Percentiles rank a stretch among this genome's conserved stretches.
phyloP scores from a whole-genome alignment of 2,113 vertebrate species.

The Plecturocebus donacophilus region DNA sequence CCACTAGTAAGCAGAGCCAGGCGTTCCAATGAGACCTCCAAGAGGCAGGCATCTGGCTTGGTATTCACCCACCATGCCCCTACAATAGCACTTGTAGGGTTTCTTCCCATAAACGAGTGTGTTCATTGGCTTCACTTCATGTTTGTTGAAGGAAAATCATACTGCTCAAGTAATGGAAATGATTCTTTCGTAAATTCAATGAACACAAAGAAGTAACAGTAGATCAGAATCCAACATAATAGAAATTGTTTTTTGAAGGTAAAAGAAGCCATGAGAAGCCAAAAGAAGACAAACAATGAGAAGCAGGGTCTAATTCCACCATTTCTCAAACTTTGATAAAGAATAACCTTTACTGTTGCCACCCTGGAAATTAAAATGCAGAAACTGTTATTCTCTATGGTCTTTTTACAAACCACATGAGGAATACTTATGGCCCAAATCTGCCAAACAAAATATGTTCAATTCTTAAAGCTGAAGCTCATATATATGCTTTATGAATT shows the following conservation, averaged over 20 bases:
- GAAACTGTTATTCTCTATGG: background rate
- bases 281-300: background rate
- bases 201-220: background rate
- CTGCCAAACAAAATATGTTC: background rate
- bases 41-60: background rate
- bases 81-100: background rate
- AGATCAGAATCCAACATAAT: background rate
- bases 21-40: background rate
- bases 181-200: conserved; percentile 8
- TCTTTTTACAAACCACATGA: background rate
- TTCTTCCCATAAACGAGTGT: conserved; percentile 43
- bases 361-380: conserved; percentile 24
- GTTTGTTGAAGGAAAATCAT: conserved; percentile 36
- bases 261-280: background rate
- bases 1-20: background rate
- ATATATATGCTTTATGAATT: background rate
- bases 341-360: background rate
- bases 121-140: conserved; percentile 30
- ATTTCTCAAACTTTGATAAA: background rate
- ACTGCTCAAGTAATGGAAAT: background rate
- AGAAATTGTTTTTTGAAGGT: background rate
- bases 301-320: rapidly evolving
- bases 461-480: background rate
- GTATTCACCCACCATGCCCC: background rate
- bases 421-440: background rate